Evolutionary conservation across 2,113 vertebrate species (phyloP).

Genomic region (Ranitomeya imitator): DNA sequence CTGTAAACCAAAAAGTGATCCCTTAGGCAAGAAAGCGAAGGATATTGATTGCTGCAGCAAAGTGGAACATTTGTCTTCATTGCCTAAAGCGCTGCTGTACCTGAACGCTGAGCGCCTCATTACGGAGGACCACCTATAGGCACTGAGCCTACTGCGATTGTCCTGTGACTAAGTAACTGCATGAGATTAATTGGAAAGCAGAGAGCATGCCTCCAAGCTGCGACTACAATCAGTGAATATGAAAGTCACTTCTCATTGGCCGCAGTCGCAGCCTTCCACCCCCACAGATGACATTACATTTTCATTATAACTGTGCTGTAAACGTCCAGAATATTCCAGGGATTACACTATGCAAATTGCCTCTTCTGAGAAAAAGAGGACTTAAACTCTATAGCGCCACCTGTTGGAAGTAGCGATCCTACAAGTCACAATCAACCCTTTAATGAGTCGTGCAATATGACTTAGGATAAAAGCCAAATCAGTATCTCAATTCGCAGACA

Average conservation of each 20-base stretch:
- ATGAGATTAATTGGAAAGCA: conserved; percentile 26
- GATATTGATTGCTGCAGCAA: conserved; percentile 33
- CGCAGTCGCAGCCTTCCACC: neutral
- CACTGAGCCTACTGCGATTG: conserved; percentile 14
- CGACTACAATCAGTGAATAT: conserved; percentile 6
- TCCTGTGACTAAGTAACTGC: conserved; percentile 33
- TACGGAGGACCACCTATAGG: conserved; percentile 43
- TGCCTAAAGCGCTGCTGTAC: conserved; percentile 37
- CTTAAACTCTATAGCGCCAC: no score
- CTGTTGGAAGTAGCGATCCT: no score
- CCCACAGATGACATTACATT: neutral
- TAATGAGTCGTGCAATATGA: no score
- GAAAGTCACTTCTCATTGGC: neutral
- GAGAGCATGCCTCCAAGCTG: neutral
- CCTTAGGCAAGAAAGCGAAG: conserved; percentile 34
- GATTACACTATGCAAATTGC: no score
- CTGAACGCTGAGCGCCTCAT: conserved; percentile 8
- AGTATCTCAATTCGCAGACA: no score
- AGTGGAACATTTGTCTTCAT: conserved; percentile 27
- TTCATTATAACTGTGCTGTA: neutral
- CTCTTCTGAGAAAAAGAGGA: no score
- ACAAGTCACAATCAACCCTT: no score
- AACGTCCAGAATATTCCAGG: no score
- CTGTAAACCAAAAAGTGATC: neutral
- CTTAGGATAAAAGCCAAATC: no score